A percentile compares a stretch with the other conserved stretches of the same genome.
These are phyloP conservation scores for Lycia hirtaria DNA, from an alignment of 2,888 invertebrate genomes.

Conservation along the genomic window DNA sequence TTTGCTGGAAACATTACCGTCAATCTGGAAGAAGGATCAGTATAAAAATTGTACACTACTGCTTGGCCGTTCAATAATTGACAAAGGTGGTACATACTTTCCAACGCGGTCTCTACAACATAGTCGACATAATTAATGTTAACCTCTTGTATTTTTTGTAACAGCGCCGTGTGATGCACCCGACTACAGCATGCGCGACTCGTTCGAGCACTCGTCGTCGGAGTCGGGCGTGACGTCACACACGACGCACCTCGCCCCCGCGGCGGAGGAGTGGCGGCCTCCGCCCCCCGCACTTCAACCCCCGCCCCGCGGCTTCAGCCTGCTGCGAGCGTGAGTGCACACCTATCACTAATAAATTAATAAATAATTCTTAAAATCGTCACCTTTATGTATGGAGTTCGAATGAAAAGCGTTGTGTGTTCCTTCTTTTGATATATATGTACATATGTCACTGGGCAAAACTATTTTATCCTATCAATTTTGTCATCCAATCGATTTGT, in stretches of 20 bases:
- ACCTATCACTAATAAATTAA: background rate
- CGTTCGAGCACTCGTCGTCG: constrained; percentile 91
- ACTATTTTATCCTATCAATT: too few species aligned
- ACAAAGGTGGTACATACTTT: too few species aligned
- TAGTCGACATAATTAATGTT: background rate
- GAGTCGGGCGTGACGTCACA: constrained; percentile 88
- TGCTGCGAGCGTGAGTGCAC: constrained; percentile 74
- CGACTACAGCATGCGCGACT: constrained; percentile 90
- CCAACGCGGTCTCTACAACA: too few species aligned
- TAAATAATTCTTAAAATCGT: too few species aligned
- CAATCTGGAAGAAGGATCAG: too few species aligned
- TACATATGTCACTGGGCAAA: too few species aligned
- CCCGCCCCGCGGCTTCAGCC: constrained; percentile 51
- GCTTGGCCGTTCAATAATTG: too few species aligned
- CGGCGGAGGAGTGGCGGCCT: constrained; percentile 60
- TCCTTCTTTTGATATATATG: background rate
- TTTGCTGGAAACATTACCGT: too few species aligned
- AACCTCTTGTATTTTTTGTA: background rate
- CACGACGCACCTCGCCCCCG: constrained; percentile 67
- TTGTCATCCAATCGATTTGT: too few species aligned
- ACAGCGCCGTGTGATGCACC: constrained; percentile 42
- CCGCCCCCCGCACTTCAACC: constrained; percentile 68
- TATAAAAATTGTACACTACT: too few species aligned
- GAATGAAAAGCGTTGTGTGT: background rate
- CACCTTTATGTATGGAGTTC: too few species aligned